A percentile compares a stretch with the other conserved stretches of the same genome.
These are phyloP conservation scores for Tachuris rubrigastra DNA, from an alignment of 2,113 vertebrate genomes.

Conservation along the genomic window DNA sequence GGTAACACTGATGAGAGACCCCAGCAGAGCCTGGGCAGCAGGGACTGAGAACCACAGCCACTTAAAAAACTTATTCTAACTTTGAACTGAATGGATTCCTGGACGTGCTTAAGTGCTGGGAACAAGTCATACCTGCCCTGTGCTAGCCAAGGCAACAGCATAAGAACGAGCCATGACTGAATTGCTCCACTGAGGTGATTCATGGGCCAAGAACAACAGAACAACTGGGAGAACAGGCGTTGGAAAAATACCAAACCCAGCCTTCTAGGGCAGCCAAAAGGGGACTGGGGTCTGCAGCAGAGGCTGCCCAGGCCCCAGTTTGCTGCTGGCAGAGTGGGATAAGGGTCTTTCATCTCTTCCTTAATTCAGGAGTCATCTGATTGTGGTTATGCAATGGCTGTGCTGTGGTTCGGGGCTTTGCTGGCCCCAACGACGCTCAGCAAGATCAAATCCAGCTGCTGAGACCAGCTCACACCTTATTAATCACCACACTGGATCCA, in stretches of 20 bases:
- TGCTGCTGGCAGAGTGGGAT: neutral
- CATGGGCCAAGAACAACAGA: neutral
- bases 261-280: neutral
- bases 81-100: neutral
- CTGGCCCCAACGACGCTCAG: neutral
- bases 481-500: slow-evolving; percentile 22
- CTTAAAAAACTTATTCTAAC: neutral
- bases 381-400: neutral
- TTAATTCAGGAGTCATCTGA: neutral
- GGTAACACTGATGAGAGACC: neutral
- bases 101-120: neutral
- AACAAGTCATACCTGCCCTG: slow-evolving; percentile 19
- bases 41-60: neutral
- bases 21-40: neutral
- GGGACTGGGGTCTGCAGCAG: neutral
- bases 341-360: neutral
- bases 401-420: neutral
- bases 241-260: neutral
- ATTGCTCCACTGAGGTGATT: neutral
- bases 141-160: neutral
- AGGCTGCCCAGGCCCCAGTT: neutral
- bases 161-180: neutral
- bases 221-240: neutral
- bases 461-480: slow-evolving; percentile 33
- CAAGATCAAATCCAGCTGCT: slow-evolving; percentile 33